Evolutionary conservation across 1,140 invertebrate species (phyloP).

Genomic region (Ostrea edulis): DNA sequence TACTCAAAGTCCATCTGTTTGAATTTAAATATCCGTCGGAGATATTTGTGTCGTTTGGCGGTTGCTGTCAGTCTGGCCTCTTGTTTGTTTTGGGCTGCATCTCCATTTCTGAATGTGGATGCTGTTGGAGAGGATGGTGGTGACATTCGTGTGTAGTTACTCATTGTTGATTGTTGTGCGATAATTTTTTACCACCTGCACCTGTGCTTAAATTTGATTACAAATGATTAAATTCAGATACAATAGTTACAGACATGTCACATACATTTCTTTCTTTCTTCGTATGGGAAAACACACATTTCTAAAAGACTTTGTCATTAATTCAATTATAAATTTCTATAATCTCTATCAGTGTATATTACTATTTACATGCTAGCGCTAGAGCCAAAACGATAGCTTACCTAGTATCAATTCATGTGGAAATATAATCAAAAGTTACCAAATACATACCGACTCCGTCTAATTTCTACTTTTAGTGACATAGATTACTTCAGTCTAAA

Average conservation of each 20-base stretch:
- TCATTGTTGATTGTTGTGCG: conserved; percentile 49
- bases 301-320: too few species aligned
- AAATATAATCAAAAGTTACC: too few species aligned
- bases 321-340: too few species aligned
- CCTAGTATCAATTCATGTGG: too few species aligned
- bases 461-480: not conserved
- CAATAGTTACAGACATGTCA: too few species aligned
- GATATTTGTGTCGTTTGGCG: conserved; percentile 95
- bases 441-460: too few species aligned
- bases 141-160: conserved; percentile 66
- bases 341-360: too few species aligned
- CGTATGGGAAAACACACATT: too few species aligned
- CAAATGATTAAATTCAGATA: too few species aligned
- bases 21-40: conserved; percentile 92
- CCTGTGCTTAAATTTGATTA: not conserved
- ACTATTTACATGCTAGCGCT: too few species aligned
- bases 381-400: too few species aligned
- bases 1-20: conserved; percentile 99
- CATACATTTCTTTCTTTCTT: too few species aligned
- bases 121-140: conserved; percentile 69
- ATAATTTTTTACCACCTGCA: not conserved
- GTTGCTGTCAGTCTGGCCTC: conserved; percentile 83
- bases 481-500: not conserved
- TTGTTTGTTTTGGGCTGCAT: conserved; percentile 54
- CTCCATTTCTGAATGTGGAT: conserved; percentile 54